These are phyloP conservation scores for Omphaloscelis lunosa DNA, from an alignment of 2,888 invertebrate genomes.

Conservation along the genomic window DNA sequence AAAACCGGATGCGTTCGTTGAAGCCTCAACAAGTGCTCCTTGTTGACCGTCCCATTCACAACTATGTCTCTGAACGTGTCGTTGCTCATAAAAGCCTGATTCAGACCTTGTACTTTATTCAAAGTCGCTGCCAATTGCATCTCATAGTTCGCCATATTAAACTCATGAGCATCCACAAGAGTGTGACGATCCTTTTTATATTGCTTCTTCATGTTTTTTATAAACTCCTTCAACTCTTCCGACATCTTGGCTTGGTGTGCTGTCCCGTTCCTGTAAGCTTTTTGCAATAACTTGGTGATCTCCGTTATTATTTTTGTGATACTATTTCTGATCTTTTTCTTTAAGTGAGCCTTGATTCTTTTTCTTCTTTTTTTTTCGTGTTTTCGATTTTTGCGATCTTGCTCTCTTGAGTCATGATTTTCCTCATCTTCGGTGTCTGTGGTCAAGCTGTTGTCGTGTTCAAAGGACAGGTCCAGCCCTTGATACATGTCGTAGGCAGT, in stretches of 20 bases:
- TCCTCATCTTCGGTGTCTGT: constrained; percentile 17
- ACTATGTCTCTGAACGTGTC: constrained; percentile 80
- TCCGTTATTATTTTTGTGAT: constrained; percentile 7
- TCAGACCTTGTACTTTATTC: constrained; percentile 73
- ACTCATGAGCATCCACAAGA: constrained; percentile 79
- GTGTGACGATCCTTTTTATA: constrained; percentile 79
- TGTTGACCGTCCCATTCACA: constrained; percentile 77
- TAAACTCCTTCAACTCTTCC: constrained; percentile 79
- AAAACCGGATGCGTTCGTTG: constrained; percentile 76
- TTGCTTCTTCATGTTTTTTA: constrained; percentile 79
- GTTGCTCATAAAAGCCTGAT: constrained; percentile 77
- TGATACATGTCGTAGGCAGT: constrained; percentile 83
- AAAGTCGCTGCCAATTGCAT: constrained; percentile 72
- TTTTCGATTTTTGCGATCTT: constrained; percentile 47
- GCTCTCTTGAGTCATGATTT: constrained; percentile 18
- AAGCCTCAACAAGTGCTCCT: constrained; percentile 70
- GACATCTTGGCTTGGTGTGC: constrained; percentile 76
- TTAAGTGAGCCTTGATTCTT: constrained; percentile 43
- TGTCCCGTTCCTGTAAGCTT: constrained; percentile 78
- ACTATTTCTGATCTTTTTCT: constrained; percentile 76
- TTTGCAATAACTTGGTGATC: constrained; percentile 70
- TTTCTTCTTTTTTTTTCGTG: constrained; percentile 55
- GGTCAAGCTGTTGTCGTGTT: constrained; percentile 32
- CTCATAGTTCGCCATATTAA: constrained; percentile 70
- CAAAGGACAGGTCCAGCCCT: constrained; percentile 83